Evolutionary conservation across 2,113 vertebrate species (phyloP), one percentile per base, ranked within the genome.

Genomic region (Myanophis thanlyinensis): DNA sequence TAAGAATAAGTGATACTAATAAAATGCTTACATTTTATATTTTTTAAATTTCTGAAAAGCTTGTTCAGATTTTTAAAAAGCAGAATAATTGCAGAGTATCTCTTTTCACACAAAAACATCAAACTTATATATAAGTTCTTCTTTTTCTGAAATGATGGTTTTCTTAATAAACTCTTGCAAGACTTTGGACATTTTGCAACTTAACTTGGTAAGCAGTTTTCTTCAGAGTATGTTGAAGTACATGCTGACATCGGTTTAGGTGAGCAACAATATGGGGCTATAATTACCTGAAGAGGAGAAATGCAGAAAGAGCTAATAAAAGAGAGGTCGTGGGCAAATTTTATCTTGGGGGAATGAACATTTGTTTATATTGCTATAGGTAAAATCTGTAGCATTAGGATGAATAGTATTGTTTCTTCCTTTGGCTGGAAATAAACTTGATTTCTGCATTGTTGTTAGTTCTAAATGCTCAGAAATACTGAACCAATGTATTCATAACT

Each of bases 11-110:
- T 30, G 25, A 5, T 85, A 53, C 1, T 85, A 91, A 10, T 53
- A 22, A 89, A 89, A 92, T 87, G 13, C 27, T 91, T 90, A 51
- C 15, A 85, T 9, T 85, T 25, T 54, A 10, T 62, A 62, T 89
- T 59, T 89, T 44, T 46, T 90, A 54, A 20, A 88, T 9, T 67
- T 8, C 12, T 48, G 27, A 15, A 91, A 91, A 20, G 4, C 25
- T 85, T 85, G 51, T 30, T 85, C 27, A 22, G 20, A 59, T 49
- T 48, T 30, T 44, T 25, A 15, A 59, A 87, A 59, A 59, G 5
- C 40, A 85, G 25, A 53, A 54, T 47, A 20, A 56, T 86, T 86
- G n/a, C 20, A n/a, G 47, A 73, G 35, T 90, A 51, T 22, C 18
- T 90, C 51, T 91, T 3, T 91, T 59, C 30, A n/a, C 46, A 46